phyloP scores from a whole-genome alignment of 2,888 invertebrate genomes.

The Acanthacorydalis orientalis region DNA sequence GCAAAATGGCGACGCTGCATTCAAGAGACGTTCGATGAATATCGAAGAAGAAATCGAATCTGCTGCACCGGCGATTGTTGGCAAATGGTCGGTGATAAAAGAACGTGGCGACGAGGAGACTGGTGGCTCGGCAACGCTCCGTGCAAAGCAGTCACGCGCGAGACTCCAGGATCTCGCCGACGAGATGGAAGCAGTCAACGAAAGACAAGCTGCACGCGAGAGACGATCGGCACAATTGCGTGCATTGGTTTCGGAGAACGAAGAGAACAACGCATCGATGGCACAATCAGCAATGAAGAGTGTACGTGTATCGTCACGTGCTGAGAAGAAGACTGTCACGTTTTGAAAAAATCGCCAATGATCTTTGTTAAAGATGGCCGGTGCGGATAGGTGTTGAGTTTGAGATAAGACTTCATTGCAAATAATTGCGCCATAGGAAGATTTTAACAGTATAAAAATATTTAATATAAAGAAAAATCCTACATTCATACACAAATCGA shows the following conservation, averaged over 20 bases:
- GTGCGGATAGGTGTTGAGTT: too few species aligned
- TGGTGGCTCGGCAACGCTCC: conserved; percentile 43
- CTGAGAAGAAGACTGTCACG: conserved; percentile 24
- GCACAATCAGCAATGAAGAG: conserved; percentile 11
- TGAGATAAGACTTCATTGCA: not conserved
- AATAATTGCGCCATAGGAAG: too few species aligned
- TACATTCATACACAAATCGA: too few species aligned
- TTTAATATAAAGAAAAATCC: too few species aligned
- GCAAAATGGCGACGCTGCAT: conserved; percentile 16
- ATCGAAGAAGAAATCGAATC: conserved; percentile 14
- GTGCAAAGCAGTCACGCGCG: conserved; percentile 49
- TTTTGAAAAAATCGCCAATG: conserved; percentile 16
- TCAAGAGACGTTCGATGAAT: conserved; percentile 25
- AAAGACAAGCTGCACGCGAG: conserved; percentile 51
- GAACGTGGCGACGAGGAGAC: conserved; percentile 27
- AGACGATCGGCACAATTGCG: conserved; percentile 52
- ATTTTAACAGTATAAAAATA: too few species aligned
- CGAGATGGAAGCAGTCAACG: conserved; percentile 55
- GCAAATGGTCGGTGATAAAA: conserved; percentile 45
- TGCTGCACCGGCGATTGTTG: conserved; percentile 17
- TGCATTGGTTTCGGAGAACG: conserved; percentile 45
- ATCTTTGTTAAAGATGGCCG: not conserved
- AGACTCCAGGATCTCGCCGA: conserved; percentile 54
- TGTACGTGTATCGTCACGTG: conserved; percentile 15
- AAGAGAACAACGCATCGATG: conserved; percentile 26